phyloP scores from a whole-genome alignment of 2,888 invertebrate genomes.

The Plemyria rubiginata region DNA sequence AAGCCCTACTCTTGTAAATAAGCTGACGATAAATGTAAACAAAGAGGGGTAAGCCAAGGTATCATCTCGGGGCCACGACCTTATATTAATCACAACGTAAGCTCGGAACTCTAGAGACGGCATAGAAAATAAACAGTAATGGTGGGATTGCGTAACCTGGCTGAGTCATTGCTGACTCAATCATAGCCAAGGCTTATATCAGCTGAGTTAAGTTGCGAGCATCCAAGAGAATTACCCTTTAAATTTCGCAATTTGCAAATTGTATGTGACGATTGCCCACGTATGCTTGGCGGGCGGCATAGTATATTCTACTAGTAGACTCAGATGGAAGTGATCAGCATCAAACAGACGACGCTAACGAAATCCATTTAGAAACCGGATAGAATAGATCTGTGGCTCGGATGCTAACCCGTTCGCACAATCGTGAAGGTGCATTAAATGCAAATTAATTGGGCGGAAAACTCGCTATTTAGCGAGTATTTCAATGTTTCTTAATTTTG shows the following conservation, averaged over 20 bases:
- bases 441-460: too few species aligned
- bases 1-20: neutral
- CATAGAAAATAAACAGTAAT: constrained; percentile 61
- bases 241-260: neutral
- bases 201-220: constrained; percentile 14
- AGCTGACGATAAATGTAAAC: constrained; percentile 49
- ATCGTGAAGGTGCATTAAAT: too few species aligned
- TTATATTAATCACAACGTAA: constrained; percentile 68
- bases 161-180: constrained; percentile 55
- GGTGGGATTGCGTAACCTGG: constrained; percentile 65
- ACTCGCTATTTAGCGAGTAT: neutral
- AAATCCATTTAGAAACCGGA: too few species aligned
- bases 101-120: constrained; percentile 62
- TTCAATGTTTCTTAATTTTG: neutral
- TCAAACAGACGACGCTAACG: too few species aligned
- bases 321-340: too few species aligned
- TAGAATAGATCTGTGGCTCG: too few species aligned
- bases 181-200: constrained; percentile 26
- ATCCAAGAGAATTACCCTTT: neutral
- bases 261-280: too few species aligned
- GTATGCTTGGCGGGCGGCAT: too few species aligned
- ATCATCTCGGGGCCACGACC: constrained; percentile 56
- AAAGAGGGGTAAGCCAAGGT: constrained; percentile 56
- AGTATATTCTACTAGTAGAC: too few species aligned
- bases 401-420: too few species aligned